Evolutionary conservation across 2,888 invertebrate genomes (phyloP), one percentile per base, ranked within the genome.

Genomic region (Calameuta pallipes): DNA sequence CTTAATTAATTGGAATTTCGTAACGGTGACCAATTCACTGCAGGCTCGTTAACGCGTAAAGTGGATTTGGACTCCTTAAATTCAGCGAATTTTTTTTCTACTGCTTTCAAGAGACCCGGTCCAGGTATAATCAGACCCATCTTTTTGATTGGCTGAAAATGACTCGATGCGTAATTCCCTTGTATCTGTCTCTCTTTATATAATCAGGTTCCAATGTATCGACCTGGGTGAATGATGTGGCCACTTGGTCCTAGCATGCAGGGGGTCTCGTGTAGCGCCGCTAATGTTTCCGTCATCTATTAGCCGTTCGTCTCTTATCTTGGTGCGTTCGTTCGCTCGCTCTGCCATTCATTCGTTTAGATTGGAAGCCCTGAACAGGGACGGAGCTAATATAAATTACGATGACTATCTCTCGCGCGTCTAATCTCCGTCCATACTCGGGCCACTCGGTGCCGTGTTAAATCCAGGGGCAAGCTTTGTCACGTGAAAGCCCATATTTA

Each of bases 341-440:
- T 70, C 80, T 78, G 81, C 78, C 78, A 69, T 81, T 79, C 79
- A 81, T 79, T 80, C 81, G 82, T 85, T 82, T 77, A 79, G 78
- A 84, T 83, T 82, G 81, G 82, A 82, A 84, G 82, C 81, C 78
- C 77, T 75, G 83, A 82, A 82, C 80, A 80, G 79, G 77, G 80
- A 23, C 78, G 81, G 73, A 75, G 36, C 79, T 79, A 78, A 82
- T 83, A 85, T 83, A 83, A 85, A 85, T 84, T 83, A 83, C 81
- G 84, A 85, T 85, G 75, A 79, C 81, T 85, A 85, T 85, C 83
- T 79, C 70, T 79, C 81, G 79, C 77, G 73, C 75, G 77, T 75
- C 68, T 73, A 79, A 75, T 75, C 75, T 79, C 75, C 73, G 73
- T 79, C 69, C 75, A 68, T 79, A 75, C 70, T 77, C 73, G 73